Evolutionary conservation across 2,888 invertebrate species (phyloP), one percentile per base, ranked within the genome.

Genomic region (Catocala nupta): DNA sequence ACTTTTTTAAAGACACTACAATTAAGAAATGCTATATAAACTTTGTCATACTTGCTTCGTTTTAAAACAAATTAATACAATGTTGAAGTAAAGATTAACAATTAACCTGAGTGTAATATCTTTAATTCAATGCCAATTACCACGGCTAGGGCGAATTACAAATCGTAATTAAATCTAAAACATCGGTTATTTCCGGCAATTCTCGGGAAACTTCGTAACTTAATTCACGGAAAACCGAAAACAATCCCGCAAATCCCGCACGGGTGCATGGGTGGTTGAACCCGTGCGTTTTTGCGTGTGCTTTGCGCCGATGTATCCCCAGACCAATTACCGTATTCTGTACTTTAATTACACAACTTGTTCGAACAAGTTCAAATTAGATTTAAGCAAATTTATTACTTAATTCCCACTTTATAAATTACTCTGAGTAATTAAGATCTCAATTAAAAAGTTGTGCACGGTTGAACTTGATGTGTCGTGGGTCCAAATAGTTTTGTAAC

Each of bases 271-370:
- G 59, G 16, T 55, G 57, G 64, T 64, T 68, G 74, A 77, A 76
- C 73, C 69, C 70, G 70, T 78, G 76, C 78, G 78, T 87, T 85
- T 88, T 85, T 82, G 77, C 73, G 65, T 70, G 58, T 71, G 63
- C 73, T 71, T 73, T 64, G 75, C 64, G 75, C 68, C 67, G 63
- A 58, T 71, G 54, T 73, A 75, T 68, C 81, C 81, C 85, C 82
- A 73, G 77, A 81, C 81, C 84, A 87, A 87, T 87, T 85, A 84
- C 72, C 74, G 75, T 73, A 73, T 67, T 65, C 67, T 69, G 73
- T 80, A 81, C 82, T 83, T 83, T 85, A 85, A 87, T 85, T 86
- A 84, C 78, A 73, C 59, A 81, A 80, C 81, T 86, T 83, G 75
- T 76, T 76, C 74, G 75, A 75, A 77, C 78, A 80, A 82, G 78